Evolutionary conservation across 2,113 vertebrate species (phyloP), one percentile per base, ranked within the genome.

Genomic region (Numenius arquata): DNA sequence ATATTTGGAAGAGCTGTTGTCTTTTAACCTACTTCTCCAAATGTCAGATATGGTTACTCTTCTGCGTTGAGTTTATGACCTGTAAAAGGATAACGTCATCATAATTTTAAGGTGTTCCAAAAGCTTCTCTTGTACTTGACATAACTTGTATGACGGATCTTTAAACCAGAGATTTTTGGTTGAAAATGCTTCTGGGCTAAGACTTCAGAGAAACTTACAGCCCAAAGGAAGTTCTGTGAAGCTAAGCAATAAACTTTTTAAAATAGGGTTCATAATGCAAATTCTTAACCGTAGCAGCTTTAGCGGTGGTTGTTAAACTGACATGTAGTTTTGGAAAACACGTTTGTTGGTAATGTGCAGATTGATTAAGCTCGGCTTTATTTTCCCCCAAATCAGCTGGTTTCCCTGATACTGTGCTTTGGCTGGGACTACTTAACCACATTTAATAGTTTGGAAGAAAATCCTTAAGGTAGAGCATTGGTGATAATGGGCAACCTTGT

Each of bases 281-380:
- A 45, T 79, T 50, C 5, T 58, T 45, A 18, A n/a, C 68, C 50
- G 65, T 45, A 66, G 27, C 43, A 50, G n/a, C 15, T 15, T 47
- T 23, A 66, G 47, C 72, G 40, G 32, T 66, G 50, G 27, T 62
- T 29, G 40, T 62, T 66, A 29, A 90, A 38, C 36, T 55, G n/a
- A 47, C 78, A 32, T 7, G 17, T 0, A n/a, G 40, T 45, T 71
- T 80, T 75, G 72, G 56, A 43, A 83, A 40, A 61, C 0, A 0
- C 41, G 12, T 30, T 29, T 65, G 11, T 56, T 91, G 58, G 30
- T 62, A 61, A 26, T 13, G 36, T 14, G 26, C 30, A 72, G 34
- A 53, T 21, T 12, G 56, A 65, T 45, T 19, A 53, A 78, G 26
- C 58, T 62, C 29, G 32, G 26, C 11, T 19, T 15, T 41, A n/a